phyloP scores from a whole-genome alignment of 1,140 invertebrate species.

The Homalodisca vitripennis region DNA sequence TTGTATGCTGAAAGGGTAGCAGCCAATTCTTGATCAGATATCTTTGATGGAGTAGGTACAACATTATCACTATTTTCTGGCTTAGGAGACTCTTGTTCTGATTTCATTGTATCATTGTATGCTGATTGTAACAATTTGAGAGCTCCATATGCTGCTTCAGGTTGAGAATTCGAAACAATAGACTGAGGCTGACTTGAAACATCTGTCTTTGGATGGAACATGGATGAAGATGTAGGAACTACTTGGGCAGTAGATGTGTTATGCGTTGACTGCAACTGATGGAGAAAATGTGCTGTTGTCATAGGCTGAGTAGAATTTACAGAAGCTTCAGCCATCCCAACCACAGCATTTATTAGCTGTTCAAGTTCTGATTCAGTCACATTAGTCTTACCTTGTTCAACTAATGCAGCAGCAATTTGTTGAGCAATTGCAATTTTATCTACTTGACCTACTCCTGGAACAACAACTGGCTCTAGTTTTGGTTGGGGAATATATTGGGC shows the following conservation, averaged over 20 bases:
- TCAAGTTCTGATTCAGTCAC: conserved; percentile 73
- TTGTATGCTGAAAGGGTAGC: background rate
- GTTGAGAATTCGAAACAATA: background rate
- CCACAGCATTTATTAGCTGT: conserved; percentile 71
- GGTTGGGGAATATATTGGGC: background rate
- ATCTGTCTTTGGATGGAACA: too few relatives aligned
- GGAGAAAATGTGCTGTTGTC: conserved; percentile 8
- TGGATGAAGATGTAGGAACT: too few relatives aligned
- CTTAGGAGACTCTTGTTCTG: conserved; percentile 5
- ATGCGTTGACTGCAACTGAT: background rate
- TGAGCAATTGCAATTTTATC: conserved; percentile 71
- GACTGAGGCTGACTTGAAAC: background rate
- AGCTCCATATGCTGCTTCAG: conserved; percentile 17
- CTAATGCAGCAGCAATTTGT: conserved; percentile 71
- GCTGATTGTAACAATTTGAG: conserved; percentile 31
- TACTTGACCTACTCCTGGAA: conserved; percentile 66
- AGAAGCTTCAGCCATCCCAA: conserved; percentile 59
- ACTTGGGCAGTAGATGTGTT: background rate
- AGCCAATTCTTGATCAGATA: background rate
- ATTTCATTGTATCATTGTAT: conserved; percentile 17
- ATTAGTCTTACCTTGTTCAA: conserved; percentile 74
- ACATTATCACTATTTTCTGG: background rate
- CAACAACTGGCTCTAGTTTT: conserved; percentile 46
- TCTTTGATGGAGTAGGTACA: background rate
- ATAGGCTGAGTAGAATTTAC: conserved; percentile 34